Conservation (phyloP, 2,797 vertebrate genomes). For the Lophius americanus region DNA sequence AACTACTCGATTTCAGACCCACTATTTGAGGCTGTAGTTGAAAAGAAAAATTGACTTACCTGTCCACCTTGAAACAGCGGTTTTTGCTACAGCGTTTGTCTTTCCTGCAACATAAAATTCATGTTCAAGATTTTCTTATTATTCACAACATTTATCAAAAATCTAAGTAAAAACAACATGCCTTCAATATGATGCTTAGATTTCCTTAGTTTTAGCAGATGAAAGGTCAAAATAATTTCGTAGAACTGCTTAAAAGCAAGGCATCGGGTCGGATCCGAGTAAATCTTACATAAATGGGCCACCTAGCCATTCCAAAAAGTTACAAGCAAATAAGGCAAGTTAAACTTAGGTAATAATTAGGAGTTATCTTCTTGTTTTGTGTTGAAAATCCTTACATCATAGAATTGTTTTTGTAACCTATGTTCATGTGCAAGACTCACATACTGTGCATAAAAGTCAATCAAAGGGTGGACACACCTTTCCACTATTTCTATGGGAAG, state of each 20-base stretch:
- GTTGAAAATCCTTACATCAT: not conserved
- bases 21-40: not conserved
- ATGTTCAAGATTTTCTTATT: constrained; percentile 5
- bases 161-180: not conserved
- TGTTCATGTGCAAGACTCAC: not conserved
- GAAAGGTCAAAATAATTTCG: no score
- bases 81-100: constrained; percentile 90
- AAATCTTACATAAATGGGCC: no score
- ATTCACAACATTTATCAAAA: not conserved
- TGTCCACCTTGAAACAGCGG: constrained; percentile 95
- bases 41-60: constrained; percentile 79
- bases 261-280: not conserved
- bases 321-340: not conserved
- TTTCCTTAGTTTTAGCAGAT: not conserved
- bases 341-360: not conserved
- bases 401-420: not conserved
- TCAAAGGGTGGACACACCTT: no score
- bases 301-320: not conserved
- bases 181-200: not conserved
- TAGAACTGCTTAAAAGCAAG: not conserved
- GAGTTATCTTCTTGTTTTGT: not conserved
- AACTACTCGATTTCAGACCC: not conserved
- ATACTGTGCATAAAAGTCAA: not conserved
- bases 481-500: no score
- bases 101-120: constrained; percentile 83